Percentiles rank a stretch among this genome's conserved stretches.
Evolutionary conservation across 1,140 invertebrate species (phyloP).

Genomic region (Triops longicaudatus): DNA sequence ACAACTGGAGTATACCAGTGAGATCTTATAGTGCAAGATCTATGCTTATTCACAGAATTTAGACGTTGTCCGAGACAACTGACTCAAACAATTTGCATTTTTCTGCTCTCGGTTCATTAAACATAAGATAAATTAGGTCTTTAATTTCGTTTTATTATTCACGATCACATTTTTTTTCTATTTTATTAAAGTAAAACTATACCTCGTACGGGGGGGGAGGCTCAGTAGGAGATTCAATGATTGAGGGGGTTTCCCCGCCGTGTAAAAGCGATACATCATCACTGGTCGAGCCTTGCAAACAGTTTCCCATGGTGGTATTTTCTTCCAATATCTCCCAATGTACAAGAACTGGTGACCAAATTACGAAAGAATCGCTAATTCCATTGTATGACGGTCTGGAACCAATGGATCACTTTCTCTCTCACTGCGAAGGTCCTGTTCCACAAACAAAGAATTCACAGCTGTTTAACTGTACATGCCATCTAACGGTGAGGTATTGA

Average conservation of each 20-base stretch:
- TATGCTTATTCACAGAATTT: neutral
- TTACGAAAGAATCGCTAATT: neutral
- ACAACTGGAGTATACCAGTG: no score
- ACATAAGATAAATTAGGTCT: neutral
- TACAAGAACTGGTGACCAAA: neutral
- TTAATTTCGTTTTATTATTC: neutral
- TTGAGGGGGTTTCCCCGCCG: constrained; percentile 23
- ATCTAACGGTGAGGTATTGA: neutral
- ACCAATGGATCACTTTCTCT: constrained; percentile 4
- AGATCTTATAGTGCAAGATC: no score
- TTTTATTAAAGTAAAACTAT: neutral
- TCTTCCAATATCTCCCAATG: neutral
- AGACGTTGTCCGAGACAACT: no score
- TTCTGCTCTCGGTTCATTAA: no score
- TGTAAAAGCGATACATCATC: constrained; percentile 24
- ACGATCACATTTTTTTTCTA: neutral
- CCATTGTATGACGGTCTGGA: neutral
- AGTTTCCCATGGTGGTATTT: constrained; percentile 24
- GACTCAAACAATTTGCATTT: no score
- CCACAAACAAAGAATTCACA: neutral
- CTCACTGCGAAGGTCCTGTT: neutral
- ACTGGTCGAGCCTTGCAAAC: constrained; percentile 25
- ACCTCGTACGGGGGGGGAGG: constrained; percentile 27
- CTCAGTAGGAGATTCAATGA: constrained; percentile 6
- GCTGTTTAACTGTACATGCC: neutral